A percentile compares a stretch with the other conserved stretches of the same genome.
phyloP scores from a whole-genome alignment of 1,140 invertebrate genomes.

The Lerema accius region DNA sequence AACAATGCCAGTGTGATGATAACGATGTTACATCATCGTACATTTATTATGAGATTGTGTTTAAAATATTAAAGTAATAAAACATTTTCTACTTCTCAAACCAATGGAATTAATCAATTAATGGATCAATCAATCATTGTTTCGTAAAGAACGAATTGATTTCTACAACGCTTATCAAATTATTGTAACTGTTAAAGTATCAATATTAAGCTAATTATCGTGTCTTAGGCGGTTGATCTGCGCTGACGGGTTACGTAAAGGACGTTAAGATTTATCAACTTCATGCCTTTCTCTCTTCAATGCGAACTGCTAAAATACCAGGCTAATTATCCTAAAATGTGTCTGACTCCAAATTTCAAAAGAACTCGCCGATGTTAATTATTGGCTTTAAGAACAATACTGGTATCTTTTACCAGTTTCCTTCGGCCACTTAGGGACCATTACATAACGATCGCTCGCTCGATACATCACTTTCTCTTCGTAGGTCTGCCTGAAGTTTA shows the following conservation, averaged over 20 bases:
- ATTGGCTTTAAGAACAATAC: constrained; percentile 41
- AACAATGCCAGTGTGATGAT: too few relatives aligned
- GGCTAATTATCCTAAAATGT: constrained; percentile 28
- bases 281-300: constrained; percentile 30
- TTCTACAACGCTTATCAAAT: too few relatives aligned
- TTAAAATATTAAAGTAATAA: too few relatives aligned
- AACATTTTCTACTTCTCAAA: too few relatives aligned
- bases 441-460: constrained; percentile 59
- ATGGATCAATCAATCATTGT: too few relatives aligned
- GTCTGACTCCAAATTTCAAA: constrained; percentile 22
- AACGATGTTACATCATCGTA: too few relatives aligned
- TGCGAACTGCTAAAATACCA: constrained; percentile 19
- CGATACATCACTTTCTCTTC: constrained; percentile 76
- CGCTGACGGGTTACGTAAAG: constrained; percentile 7
- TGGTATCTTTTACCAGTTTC: constrained; percentile 43
- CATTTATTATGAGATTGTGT: too few relatives aligned
- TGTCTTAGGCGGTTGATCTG: constrained; percentile 15
- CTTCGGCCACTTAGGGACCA: constrained; percentile 45
- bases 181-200: too few relatives aligned
- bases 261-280: constrained; percentile 26
- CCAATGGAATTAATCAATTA: too few relatives aligned
- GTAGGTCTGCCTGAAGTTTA: constrained; percentile 57
- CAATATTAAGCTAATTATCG: constrained; percentile 19
- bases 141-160: too few relatives aligned
- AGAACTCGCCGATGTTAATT: constrained; percentile 20